These are phyloP conservation scores for Keiferia lycopersicella DNA, from an alignment of 2,888 invertebrate genomes.

Conservation along the genomic window DNA sequence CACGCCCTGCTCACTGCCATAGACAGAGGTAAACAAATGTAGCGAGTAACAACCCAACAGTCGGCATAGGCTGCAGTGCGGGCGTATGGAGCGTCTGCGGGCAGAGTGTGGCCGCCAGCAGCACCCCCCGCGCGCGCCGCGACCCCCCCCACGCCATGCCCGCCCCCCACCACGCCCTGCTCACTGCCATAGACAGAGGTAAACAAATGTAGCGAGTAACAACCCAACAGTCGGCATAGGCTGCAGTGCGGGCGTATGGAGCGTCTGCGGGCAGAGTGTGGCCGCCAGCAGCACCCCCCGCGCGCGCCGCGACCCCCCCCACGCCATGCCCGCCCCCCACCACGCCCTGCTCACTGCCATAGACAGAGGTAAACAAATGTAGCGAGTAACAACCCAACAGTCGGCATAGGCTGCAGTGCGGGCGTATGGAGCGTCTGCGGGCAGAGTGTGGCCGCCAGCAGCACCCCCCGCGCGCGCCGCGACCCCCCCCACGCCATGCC, in stretches of 20 bases:
- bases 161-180: conserved; percentile 26
- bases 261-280: conserved; percentile 48
- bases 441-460: too few species aligned
- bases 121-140: too few species aligned
- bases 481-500: too few species aligned
- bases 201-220: background rate
- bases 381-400: too few species aligned
- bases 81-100: too few species aligned
- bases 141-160: too few species aligned
- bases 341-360: conserved; percentile 35
- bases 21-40: conserved; percentile 34
- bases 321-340: background rate
- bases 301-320: conserved; percentile 33
- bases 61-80: too few species aligned
- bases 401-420: too few species aligned
- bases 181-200: conserved; percentile 51
- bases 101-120: too few species aligned
- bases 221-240: conserved; percentile 55
- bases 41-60: too few species aligned
- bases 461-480: too few species aligned
- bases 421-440: too few species aligned
- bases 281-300: conserved; percentile 62
- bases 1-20: conserved; percentile 35
- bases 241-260: conserved; percentile 53
- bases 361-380: conserved; percentile 48